These are phyloP conservation scores for Podarcis siculus DNA, from an alignment of 2,797 vertebrate species.

Conservation along the genomic window DNA sequence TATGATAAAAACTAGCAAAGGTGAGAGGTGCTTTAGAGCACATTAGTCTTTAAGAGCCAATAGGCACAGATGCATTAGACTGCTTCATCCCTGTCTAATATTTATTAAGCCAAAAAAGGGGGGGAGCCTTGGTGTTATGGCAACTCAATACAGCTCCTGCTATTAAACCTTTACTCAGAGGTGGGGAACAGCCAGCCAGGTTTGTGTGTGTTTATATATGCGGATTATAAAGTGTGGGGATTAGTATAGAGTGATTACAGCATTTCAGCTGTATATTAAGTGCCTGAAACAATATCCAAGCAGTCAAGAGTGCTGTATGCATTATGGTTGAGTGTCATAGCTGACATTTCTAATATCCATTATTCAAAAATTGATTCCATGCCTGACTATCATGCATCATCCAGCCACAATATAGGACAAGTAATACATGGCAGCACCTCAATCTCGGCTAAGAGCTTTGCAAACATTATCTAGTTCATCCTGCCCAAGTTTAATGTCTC, in stretches of 20 bases:
- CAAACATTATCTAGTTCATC: slow-evolving; percentile 62
- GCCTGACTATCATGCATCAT: slow-evolving; percentile 73
- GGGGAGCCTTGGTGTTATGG: slow-evolving; percentile 12
- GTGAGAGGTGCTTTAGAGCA: background rate
- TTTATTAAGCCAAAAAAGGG: background rate
- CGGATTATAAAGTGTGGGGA: slow-evolving; percentile 69
- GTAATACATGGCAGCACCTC: slow-evolving; percentile 60
- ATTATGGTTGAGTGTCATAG: slow-evolving; percentile 70
- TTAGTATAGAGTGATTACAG: slow-evolving; percentile 74
- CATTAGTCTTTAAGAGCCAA: background rate
- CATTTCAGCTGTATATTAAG: slow-evolving; percentile 75
- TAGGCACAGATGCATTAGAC: background rate
- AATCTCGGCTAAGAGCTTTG: slow-evolving; percentile 69
- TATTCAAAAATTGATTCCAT: slow-evolving; percentile 77
- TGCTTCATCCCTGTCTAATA: background rate
- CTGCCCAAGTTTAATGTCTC: slow-evolving; percentile 33
- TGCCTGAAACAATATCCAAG: slow-evolving; percentile 73
- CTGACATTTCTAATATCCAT: slow-evolving; percentile 70
- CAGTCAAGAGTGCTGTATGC: slow-evolving; percentile 38
- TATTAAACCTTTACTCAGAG: slow-evolving; percentile 52
- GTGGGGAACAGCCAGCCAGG: slow-evolving; percentile 60
- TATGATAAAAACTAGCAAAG: background rate
- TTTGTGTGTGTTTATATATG: slow-evolving; percentile 28
- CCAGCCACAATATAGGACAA: slow-evolving; percentile 56
- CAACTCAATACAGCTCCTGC: slow-evolving; percentile 53